These are phyloP conservation scores for Hypolimnas misippus DNA, from an alignment of 2,888 invertebrate species.

Conservation along the genomic window DNA sequence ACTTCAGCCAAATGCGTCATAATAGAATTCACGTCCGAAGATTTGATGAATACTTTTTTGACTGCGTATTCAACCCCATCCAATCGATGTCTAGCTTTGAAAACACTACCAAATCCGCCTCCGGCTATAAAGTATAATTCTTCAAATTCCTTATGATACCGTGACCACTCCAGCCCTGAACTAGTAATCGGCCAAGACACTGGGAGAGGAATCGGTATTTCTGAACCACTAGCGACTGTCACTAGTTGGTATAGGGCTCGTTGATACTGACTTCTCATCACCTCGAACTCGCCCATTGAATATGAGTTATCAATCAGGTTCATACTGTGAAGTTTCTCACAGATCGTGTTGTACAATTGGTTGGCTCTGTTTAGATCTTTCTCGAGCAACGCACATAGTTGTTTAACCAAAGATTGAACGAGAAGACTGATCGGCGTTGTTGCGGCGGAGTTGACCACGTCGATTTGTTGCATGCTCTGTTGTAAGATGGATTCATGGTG, in stretches of 20 bases:
- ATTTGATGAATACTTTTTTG: slow-evolving; percentile 88
- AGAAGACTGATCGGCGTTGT: slow-evolving; percentile 87
- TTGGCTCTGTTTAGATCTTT: slow-evolving; percentile 83
- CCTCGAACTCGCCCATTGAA: slow-evolving; percentile 87
- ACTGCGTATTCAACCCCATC: slow-evolving; percentile 92
- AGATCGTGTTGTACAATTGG: slow-evolving; percentile 86
- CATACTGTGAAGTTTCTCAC: slow-evolving; percentile 87
- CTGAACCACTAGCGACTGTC: slow-evolving; percentile 82
- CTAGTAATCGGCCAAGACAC: slow-evolving; percentile 81
- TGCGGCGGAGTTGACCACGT: slow-evolving; percentile 65
- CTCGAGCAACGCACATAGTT: slow-evolving; percentile 87
- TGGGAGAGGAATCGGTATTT: slow-evolving; percentile 77
- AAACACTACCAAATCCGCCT: slow-evolving; percentile 91
- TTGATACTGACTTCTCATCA: slow-evolving; percentile 87
- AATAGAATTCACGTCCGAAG: slow-evolving; percentile 85
- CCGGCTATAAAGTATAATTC: slow-evolving; percentile 88
- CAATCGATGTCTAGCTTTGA: slow-evolving; percentile 88
- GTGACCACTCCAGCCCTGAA: slow-evolving; percentile 84
- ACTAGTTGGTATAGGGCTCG: slow-evolving; percentile 86
- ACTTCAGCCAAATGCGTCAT: slow-evolving; percentile 89
- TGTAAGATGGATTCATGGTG: slow-evolving; percentile 66
- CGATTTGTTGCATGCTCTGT: slow-evolving; percentile 68
- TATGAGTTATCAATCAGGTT: slow-evolving; percentile 89
- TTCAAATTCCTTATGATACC: slow-evolving; percentile 88
- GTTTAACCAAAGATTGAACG: slow-evolving; percentile 88